These are phyloP conservation scores for Drepana arcuata DNA, from an alignment of 1,140 invertebrate species.

Conservation along the genomic window DNA sequence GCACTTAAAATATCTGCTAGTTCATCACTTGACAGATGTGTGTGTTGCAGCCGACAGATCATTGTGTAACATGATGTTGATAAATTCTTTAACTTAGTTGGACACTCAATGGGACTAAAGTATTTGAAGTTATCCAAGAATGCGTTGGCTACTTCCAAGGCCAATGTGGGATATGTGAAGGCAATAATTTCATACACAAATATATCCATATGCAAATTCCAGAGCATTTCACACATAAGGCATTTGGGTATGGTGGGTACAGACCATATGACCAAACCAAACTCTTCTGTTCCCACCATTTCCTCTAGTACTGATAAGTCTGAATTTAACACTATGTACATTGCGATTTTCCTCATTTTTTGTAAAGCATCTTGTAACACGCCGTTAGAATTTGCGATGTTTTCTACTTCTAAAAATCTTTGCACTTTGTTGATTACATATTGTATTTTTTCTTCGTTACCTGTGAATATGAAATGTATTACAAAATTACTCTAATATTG, in stretches of 20 bases:
- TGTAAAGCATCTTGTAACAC: slow-evolving; percentile 15
- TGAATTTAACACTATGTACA: slow-evolving; percentile 50
- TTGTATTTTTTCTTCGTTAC: slow-evolving; percentile 51
- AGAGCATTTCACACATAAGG: slow-evolving; percentile 54
- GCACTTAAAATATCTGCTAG: slow-evolving; percentile 13
- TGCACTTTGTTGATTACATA: slow-evolving; percentile 26
- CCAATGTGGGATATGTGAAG: slow-evolving; percentile 31
- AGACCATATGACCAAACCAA: slow-evolving; percentile 44
- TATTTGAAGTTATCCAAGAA: slow-evolving; percentile 47
- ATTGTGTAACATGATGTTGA: slow-evolving; percentile 32
- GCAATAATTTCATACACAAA: slow-evolving; percentile 48
- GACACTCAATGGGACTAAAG: slow-evolving; percentile 33
- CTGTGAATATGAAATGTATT: slow-evolving; percentile 20
- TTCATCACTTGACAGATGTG: slow-evolving; percentile 23
- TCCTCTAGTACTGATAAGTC: slow-evolving; percentile 35
- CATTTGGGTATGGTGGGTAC: slow-evolving; percentile 43
- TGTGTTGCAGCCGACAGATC: slow-evolving; percentile 38
- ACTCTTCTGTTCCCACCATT: slow-evolving; percentile 34
- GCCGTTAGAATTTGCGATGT: slow-evolving; percentile 25
- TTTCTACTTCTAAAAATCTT: slow-evolving; percentile 33
- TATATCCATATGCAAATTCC: slow-evolving; percentile 42
- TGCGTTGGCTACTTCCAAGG: slow-evolving; percentile 34
- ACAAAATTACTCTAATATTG: slow-evolving; percentile 1
- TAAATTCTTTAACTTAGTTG: slow-evolving; percentile 30
- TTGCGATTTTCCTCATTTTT: slow-evolving; percentile 35